Percentiles rank a stretch among this genome's conserved stretches.
phyloP scores from a whole-genome alignment of 2,797 vertebrate species.

The Neopelma chrysocephalum region DNA sequence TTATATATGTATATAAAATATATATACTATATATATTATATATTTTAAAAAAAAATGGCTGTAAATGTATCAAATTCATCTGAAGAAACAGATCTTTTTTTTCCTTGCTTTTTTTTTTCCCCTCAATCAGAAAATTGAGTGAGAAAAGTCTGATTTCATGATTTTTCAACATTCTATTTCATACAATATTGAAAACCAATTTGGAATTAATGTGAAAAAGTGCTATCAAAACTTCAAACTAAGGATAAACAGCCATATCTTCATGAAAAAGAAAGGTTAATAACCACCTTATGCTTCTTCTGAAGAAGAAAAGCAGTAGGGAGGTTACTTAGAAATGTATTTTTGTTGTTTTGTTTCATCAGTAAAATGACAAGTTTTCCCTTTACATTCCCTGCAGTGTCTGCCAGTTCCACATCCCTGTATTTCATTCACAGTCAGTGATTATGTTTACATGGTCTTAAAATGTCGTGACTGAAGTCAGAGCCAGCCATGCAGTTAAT shows the following conservation, averaged over 20 bases:
- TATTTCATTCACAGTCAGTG: constrained; percentile 47
- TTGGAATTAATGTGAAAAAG: neutral
- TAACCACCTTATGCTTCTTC: neutral
- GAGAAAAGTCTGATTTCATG: neutral
- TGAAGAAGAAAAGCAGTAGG: neutral
- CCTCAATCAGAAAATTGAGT: neutral
- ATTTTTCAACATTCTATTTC: neutral
- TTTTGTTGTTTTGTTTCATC: neutral
- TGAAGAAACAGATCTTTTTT: neutral
- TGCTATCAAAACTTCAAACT: neutral
- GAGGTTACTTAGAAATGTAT: neutral
- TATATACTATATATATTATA: neutral
- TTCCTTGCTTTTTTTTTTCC: neutral
- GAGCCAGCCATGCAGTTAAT: constrained; percentile 60
- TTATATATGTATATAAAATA: neutral
- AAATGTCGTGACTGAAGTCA: constrained; percentile 36
- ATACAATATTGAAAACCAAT: neutral
- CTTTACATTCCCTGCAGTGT: neutral
- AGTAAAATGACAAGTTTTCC: constrained; percentile 10
- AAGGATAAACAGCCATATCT: neutral
- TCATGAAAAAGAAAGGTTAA: neutral
- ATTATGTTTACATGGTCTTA: constrained; percentile 39
- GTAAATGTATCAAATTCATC: neutral
- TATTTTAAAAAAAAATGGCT: neutral
- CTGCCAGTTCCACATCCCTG: constrained; percentile 21